These are phyloP conservation scores for Gryllus longicercus DNA, from an alignment of 2,888 invertebrate species.

Conservation along the genomic window DNA sequence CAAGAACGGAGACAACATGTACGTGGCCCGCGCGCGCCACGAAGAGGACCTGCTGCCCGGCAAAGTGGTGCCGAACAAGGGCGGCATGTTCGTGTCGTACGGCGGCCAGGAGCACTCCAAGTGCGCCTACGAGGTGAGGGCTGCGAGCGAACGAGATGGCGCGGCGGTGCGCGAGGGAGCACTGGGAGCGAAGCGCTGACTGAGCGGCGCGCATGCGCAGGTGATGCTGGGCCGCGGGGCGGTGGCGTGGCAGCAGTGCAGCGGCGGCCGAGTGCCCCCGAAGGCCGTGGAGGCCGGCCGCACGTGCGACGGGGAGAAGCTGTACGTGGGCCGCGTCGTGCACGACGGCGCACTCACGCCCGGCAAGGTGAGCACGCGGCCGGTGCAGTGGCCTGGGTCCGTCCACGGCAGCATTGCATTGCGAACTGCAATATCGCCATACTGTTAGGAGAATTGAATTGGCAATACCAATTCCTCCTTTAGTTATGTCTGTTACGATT, in stretches of 20 bases:
- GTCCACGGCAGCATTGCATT: too few relatives aligned
- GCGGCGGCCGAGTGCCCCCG: background rate
- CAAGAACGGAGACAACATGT: conserved; percentile 67
- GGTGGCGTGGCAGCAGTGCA: background rate
- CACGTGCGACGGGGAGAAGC: background rate
- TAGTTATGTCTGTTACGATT: too few relatives aligned
- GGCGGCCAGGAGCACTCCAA: conserved; percentile 62
- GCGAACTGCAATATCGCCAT: too few relatives aligned
- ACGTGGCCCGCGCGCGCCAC: conserved; percentile 59
- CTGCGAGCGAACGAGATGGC: too few relatives aligned
- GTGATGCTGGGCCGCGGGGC: background rate
- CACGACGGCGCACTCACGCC: conserved; percentile 23
- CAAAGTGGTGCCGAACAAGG: conserved; percentile 41
- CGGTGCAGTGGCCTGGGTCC: too few relatives aligned
- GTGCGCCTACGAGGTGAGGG: conserved; percentile 59
- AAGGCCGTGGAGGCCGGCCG: background rate
- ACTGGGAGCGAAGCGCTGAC: too few relatives aligned
- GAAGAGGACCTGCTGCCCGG: conserved; percentile 44
- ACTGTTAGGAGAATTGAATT: too few relatives aligned
- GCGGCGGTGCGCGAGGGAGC: too few relatives aligned
- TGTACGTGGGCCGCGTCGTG: conserved; percentile 20
- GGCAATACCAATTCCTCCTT: too few relatives aligned
- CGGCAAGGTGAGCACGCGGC: conserved; percentile 11
- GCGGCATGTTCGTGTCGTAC: conserved; percentile 40
- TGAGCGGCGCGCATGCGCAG: background rate